A percentile compares a stretch with the other conserved stretches of the same genome.
Conservation (phyloP, 2,797 vertebrate species). For the Erpetoichthys calabaricus region DNA sequence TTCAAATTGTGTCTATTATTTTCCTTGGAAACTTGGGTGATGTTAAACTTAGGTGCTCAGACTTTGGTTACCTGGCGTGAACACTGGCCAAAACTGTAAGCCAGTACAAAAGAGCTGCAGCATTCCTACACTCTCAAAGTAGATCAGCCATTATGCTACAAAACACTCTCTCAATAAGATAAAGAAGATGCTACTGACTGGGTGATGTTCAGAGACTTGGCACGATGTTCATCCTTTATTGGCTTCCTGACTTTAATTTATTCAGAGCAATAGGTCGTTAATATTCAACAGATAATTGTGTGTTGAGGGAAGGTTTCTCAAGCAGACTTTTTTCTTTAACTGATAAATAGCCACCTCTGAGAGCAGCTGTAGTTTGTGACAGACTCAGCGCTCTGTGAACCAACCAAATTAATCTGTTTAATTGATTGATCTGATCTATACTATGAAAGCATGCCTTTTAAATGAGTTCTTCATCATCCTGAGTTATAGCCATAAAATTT, state of each 20-base stretch:
- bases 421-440: slow-evolving; percentile 45
- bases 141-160: no score
- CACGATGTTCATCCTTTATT: no score
- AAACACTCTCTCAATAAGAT: no score
- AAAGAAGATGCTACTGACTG: no score
- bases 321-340: slow-evolving; percentile 22
- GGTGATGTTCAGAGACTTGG: no score
- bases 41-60: no score
- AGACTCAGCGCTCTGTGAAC: slow-evolving; percentile 38
- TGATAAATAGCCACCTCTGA: slow-evolving; percentile 34
- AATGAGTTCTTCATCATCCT: slow-evolving; percentile 43
- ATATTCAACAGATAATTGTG: slow-evolving; percentile 35
- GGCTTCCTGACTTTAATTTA: slow-evolving; percentile 15
- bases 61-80: no score
- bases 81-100: no score
- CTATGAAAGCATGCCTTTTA: slow-evolving; percentile 36
- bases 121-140: no score
- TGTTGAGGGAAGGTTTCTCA: slow-evolving; percentile 29
- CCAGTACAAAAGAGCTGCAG: no score
- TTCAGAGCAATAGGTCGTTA: slow-evolving; percentile 29
- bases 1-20: no score
- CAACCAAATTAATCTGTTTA: slow-evolving; percentile 51
- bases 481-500: slow-evolving; percentile 29
- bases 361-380: slow-evolving; percentile 26
- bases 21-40: no score